A percentile compares a stretch with the other conserved stretches of the same genome.
These are phyloP conservation scores for Labroides dimidiatus DNA, from an alignment of 2,797 vertebrate genomes.

Conservation along the genomic window DNA sequence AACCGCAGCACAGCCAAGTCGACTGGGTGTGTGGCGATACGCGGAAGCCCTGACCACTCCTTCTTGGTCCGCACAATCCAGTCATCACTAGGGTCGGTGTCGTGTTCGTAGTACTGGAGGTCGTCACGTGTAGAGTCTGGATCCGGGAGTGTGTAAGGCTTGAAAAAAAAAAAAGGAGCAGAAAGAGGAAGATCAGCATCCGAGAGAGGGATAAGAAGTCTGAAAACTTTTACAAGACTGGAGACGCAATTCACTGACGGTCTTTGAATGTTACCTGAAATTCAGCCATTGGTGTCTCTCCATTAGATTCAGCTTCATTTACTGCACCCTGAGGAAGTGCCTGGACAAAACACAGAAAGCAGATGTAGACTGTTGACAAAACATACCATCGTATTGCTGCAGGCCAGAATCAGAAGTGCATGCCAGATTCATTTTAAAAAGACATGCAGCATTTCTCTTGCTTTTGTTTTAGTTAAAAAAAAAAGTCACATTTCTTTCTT, in stretches of 20 bases:
- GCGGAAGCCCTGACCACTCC: conserved; percentile 87
- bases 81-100: conserved; percentile 88
- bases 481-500: too few relatives aligned
- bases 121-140: conserved; percentile 91
- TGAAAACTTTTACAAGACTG: background rate
- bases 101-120: conserved; percentile 92
- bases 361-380: too few relatives aligned
- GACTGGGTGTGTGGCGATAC: conserved; percentile 89
- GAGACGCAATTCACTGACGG: background rate
- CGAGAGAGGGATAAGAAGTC: background rate
- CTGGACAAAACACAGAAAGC: conserved; percentile 53
- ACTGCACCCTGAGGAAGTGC: conserved; percentile 72
- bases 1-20: conserved; percentile 92
- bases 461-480: too few relatives aligned
- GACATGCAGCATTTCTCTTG: too few relatives aligned
- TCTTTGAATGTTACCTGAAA: conserved; percentile 78
- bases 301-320: conserved; percentile 69
- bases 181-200: background rate
- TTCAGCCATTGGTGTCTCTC: conserved; percentile 72
- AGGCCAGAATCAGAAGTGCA: too few relatives aligned
- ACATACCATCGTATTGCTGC: too few relatives aligned
- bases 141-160: conserved; percentile 92
- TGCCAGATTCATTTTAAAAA: too few relatives aligned
- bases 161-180: accelerated
- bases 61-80: conserved; percentile 90